Percentiles rank a stretch among this genome's conserved stretches.
phyloP scores from a whole-genome alignment of 1,140 invertebrate genomes.

The Dermatophagoides farinae region DNA sequence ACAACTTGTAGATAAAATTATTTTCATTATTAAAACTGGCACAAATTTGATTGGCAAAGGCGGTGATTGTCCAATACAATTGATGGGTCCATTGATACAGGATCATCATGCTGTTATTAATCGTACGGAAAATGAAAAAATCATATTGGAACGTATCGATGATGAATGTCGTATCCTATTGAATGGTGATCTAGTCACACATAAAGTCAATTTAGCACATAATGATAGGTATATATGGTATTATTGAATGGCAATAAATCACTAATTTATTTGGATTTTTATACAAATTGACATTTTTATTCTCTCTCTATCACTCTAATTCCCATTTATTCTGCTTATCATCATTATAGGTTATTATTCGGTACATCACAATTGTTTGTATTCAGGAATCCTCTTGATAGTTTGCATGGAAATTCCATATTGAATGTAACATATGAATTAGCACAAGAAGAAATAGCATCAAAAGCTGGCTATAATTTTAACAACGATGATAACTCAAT shows the following conservation, averaged over 20 bases:
- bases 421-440: slow-evolving; percentile 33
- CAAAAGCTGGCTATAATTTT: slow-evolving; percentile 33
- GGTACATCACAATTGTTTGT: slow-evolving; percentile 34
- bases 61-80: slow-evolving; percentile 28
- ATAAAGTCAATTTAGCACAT: slow-evolving; percentile 30
- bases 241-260: background rate
- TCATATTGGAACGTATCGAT: slow-evolving; percentile 29
- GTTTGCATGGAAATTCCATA: slow-evolving; percentile 25
- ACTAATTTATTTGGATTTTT: background rate
- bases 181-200: slow-evolving; percentile 31
- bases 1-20: slow-evolving; percentile 33
- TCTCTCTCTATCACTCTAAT: background rate
- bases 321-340: background rate
- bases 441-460: slow-evolving; percentile 38
- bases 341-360: slow-evolving; percentile 13
- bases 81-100: slow-evolving; percentile 37
- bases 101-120: slow-evolving; percentile 34
- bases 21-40: slow-evolving; percentile 32
- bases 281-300: background rate
- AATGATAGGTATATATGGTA: slow-evolving; percentile 32
- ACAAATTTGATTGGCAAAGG: slow-evolving; percentile 31
- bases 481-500: slow-evolving; percentile 24
- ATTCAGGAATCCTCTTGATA: slow-evolving; percentile 30
- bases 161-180: slow-evolving; percentile 31
- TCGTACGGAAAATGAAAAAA: slow-evolving; percentile 25